Percentiles rank a stretch among this genome's conserved stretches.
These are phyloP conservation scores for Tachysurus vachellii DNA, from an alignment of 2,113 vertebrate genomes.

Conservation along the genomic window DNA sequence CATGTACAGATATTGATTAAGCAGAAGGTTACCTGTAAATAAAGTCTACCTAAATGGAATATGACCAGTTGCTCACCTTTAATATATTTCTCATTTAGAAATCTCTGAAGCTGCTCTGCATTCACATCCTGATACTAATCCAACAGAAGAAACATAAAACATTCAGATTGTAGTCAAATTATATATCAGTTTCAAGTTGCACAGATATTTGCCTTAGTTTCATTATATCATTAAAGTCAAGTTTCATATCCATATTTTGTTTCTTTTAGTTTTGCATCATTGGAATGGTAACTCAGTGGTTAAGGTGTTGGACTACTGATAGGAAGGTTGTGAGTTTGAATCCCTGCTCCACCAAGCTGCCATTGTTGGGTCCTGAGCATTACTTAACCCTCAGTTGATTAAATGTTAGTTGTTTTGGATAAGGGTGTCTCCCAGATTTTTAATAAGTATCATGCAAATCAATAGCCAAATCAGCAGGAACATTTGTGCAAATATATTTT, in stretches of 20 bases:
- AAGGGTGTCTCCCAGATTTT: too few species aligned
- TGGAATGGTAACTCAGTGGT: not conserved
- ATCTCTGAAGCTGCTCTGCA: slow-evolving; percentile 66
- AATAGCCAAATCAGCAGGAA: not conserved
- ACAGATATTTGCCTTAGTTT: not conserved
- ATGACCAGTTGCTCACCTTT: slow-evolving; percentile 51
- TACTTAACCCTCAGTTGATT: too few species aligned
- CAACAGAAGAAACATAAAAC: not conserved
- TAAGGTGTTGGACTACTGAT: too few species aligned
- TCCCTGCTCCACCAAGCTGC: too few species aligned
- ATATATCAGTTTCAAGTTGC: too few species aligned
- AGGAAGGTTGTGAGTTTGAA: too few species aligned
- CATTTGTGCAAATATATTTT: not conserved
- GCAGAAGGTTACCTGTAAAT: not conserved
- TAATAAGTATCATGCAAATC: not conserved
- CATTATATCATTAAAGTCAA: not conserved
- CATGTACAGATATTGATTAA: not conserved
- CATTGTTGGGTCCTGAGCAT: too few species aligned
- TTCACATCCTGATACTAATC: slow-evolving; percentile 67
- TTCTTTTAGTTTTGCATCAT: not conserved
- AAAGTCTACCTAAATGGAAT: not conserved
- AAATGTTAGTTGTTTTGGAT: too few species aligned
- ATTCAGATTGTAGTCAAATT: not conserved
- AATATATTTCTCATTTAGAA: slow-evolving; percentile 65
- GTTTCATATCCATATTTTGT: not conserved